Conservation (phyloP, 2,797 vertebrate species). For the Hemitrygon akajei region DNA sequence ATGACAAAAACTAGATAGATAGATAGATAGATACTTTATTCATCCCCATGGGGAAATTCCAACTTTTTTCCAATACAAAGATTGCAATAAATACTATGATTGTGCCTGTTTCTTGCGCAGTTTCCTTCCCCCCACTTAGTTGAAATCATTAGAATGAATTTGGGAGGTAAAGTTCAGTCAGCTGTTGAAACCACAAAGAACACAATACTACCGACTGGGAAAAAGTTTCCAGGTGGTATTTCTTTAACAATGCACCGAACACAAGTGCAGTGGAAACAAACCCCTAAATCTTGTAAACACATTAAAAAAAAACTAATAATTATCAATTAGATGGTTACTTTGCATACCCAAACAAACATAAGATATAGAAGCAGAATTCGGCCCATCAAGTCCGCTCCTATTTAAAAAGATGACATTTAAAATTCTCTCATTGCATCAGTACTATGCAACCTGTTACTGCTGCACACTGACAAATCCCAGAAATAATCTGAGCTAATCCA, state of each 20-base stretch:
- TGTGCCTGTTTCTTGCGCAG: neutral
- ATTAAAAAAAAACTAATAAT: neutral
- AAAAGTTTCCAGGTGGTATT: neutral
- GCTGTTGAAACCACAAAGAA: too few species aligned
- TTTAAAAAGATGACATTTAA: too few species aligned
- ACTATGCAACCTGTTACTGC: neutral
- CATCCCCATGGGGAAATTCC: too few species aligned
- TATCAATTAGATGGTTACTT: neutral
- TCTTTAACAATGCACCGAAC: neutral
- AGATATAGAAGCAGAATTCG: neutral
- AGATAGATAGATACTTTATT: too few species aligned
- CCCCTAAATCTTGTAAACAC: neutral
- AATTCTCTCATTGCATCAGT: neutral
- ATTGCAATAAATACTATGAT: neutral
- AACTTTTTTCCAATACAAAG: too few species aligned
- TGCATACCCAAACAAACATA: neutral
- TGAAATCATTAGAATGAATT: too few species aligned
- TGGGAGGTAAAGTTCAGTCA: too few species aligned
- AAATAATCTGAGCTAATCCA: neutral
- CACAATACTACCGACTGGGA: too few species aligned
- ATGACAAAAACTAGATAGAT: neutral
- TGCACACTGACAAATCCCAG: neutral
- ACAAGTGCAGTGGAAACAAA: neutral
- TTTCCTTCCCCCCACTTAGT: neutral
- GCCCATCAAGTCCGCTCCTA: too few species aligned